phyloP scores from a whole-genome alignment of 2,888 invertebrate genomes.

The Meloe dianella region DNA sequence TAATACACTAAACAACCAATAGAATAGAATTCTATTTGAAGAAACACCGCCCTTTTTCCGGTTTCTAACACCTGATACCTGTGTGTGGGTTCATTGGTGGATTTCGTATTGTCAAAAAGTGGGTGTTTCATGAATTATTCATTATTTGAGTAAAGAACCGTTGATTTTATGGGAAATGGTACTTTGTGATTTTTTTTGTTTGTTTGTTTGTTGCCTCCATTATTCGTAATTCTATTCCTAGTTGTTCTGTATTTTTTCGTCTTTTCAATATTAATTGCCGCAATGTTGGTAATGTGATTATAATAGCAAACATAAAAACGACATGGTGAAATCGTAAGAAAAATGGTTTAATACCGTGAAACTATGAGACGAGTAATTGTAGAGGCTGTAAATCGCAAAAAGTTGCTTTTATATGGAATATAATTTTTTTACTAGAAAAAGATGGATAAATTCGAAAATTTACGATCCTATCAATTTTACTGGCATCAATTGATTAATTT shows the following conservation, averaged over 20 bases:
- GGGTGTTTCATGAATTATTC: constrained; percentile 25
- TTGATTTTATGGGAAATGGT: background rate
- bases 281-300: background rate
- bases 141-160: constrained; percentile 1
- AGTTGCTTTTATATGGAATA: background rate
- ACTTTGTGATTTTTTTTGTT: background rate
- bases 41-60: constrained; percentile 43
- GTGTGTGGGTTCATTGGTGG: constrained; percentile 44
- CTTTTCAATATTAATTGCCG: no score
- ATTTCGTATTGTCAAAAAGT: constrained; percentile 19
- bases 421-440: background rate
- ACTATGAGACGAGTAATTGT: background rate
- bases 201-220: background rate
- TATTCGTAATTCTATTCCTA: no score
- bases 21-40: constrained; percentile 26
- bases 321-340: background rate
- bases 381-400: background rate
- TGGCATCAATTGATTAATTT: background rate
- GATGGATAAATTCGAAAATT: background rate
- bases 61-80: constrained; percentile 54
- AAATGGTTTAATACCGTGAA: background rate
- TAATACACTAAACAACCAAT: constrained; percentile 45
- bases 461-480: background rate
- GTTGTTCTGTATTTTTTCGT: background rate
- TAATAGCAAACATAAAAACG: background rate